These are phyloP conservation scores for Bos javanicus DNA, from an alignment of 2,113 vertebrate species.

Conservation along the genomic window DNA sequence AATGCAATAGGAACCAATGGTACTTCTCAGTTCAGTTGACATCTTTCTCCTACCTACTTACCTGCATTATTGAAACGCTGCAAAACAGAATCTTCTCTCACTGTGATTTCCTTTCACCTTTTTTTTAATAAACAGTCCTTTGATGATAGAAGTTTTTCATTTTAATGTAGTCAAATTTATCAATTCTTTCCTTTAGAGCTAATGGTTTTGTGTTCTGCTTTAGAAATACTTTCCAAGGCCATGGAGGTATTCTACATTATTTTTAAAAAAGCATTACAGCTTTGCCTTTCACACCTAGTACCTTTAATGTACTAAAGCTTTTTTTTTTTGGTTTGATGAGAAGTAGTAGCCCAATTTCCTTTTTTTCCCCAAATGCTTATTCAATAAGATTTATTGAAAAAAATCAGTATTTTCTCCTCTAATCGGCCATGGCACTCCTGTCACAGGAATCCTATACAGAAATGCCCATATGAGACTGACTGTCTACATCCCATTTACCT, in stretches of 20 bases:
- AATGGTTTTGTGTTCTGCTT: not conserved
- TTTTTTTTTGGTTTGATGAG: not conserved
- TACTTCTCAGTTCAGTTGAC: not conserved
- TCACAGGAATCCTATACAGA: not conserved
- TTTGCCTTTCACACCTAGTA: not conserved
- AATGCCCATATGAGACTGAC: not conserved
- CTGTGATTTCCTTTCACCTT: not conserved
- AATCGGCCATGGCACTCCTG: not conserved
- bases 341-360: not conserved
- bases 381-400: not conserved
- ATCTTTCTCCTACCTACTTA: not conserved
- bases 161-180: not conserved
- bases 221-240: conserved; percentile 1
- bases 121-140: not conserved
- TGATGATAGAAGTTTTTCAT: conserved; percentile 35
- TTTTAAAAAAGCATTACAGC: not conserved
- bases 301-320: not conserved
- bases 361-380: not conserved
- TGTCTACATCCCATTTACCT: not conserved
- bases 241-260: not conserved
- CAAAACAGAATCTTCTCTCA: not conserved
- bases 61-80: not conserved
- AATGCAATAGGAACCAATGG: not conserved
- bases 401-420: not conserved
- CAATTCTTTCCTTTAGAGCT: not conserved